Evolutionary conservation across 2,113 vertebrate species (phyloP).

Genomic region (Eonycteris spelaea): DNA sequence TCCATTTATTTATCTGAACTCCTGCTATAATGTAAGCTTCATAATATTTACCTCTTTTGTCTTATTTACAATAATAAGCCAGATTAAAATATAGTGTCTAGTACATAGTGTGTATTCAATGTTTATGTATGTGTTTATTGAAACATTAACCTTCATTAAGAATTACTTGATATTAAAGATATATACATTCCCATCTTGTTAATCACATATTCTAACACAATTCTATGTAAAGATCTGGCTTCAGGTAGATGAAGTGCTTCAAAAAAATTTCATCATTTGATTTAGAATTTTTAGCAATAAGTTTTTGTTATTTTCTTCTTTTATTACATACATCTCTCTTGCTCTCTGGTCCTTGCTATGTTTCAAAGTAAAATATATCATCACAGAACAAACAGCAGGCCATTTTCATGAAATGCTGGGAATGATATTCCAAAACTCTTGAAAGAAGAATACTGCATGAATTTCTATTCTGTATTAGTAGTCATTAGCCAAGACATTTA

Average conservation of each 20-base stretch:
- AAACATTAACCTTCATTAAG: background rate
- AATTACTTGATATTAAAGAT: background rate
- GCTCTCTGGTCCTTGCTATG: background rate
- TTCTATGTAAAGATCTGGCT: background rate
- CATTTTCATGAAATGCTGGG: background rate
- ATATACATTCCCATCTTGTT: background rate
- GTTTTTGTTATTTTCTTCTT: background rate
- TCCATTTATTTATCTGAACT: background rate
- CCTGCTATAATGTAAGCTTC: background rate
- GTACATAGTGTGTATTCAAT: background rate
- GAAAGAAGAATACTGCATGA: background rate
- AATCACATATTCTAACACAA: background rate
- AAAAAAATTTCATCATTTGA: slow-evolving; percentile 6
- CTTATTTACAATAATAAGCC: background rate
- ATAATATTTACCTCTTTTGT: background rate
- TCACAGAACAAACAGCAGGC: background rate
- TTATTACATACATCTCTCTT: background rate
- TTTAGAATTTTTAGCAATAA: background rate
- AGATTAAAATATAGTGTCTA: background rate
- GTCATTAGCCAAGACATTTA: background rate
- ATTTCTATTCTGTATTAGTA: background rate
- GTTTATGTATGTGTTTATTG: background rate
- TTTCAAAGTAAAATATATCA: background rate
- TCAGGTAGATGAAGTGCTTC: background rate
- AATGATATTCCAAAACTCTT: background rate